These are phyloP conservation scores for Seladonia tumulorum DNA, from an alignment of 2,888 invertebrate genomes.

Conservation along the genomic window DNA sequence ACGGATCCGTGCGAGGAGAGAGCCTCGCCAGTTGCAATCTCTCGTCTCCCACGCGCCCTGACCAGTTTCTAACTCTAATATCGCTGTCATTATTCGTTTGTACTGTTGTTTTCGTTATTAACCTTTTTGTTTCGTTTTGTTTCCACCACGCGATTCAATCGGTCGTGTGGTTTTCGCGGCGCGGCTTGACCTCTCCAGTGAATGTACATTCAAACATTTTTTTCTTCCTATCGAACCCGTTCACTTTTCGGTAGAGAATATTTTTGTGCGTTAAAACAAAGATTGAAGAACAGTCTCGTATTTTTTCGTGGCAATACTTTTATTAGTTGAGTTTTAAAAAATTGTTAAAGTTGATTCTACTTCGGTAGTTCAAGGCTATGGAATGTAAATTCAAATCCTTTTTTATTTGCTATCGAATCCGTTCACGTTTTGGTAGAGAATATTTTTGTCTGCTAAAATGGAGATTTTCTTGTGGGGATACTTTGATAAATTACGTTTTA, in stretches of 20 bases:
- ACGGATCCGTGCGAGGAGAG: not conserved
- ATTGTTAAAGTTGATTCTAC: not conserved
- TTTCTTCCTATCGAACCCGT: not conserved
- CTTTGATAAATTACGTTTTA: too few species aligned
- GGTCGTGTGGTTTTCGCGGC: not conserved
- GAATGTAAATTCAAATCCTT: too few species aligned
- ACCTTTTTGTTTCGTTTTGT: not conserved
- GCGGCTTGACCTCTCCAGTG: not conserved
- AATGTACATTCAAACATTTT: not conserved
- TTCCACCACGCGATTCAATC: not conserved
- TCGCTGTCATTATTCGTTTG: not conserved
- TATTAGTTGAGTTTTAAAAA: not conserved
- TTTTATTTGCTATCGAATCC: too few species aligned
- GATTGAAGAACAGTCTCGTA: not conserved
- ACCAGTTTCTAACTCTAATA: not conserved
- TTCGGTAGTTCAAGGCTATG: too few species aligned
- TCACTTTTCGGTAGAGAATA: not conserved
- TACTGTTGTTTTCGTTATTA: not conserved
- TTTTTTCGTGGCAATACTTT: not conserved
- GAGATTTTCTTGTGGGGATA: too few species aligned
- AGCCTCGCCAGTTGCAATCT: not conserved
- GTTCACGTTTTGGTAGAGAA: too few species aligned
- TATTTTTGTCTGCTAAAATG: too few species aligned
- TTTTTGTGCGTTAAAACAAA: not conserved
- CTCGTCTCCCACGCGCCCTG: constrained; percentile 7